Conservation (phyloP, 2,888 invertebrate genomes). For the Drosophila antonietae region DNA sequence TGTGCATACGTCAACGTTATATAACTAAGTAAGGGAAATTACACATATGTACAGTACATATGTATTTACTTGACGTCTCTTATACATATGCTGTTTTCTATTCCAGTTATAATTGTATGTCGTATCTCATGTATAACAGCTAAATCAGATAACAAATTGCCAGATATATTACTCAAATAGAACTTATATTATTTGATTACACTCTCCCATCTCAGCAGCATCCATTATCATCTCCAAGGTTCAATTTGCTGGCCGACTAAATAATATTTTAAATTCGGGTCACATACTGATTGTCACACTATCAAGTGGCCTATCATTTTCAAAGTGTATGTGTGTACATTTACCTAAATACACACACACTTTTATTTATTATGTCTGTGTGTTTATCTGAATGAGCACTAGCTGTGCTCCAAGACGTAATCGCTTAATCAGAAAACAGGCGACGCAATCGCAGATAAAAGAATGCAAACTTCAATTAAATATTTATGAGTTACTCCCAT, state of each 20-base stretch:
- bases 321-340: neutral
- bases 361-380: neutral
- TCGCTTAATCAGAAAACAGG: slow-evolving; percentile 39
- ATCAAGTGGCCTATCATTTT: slow-evolving; percentile 26
- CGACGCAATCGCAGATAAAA: slow-evolving; percentile 48
- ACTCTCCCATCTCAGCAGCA: neutral
- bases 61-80: neutral
- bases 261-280: slow-evolving; percentile 33
- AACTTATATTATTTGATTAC: neutral
- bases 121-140: neutral
- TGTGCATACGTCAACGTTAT: neutral
- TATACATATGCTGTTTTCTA: slow-evolving; percentile 1
- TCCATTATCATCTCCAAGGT: slow-evolving; percentile 30
- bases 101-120: neutral
- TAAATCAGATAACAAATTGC: slow-evolving; percentile 3
- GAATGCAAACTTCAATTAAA: slow-evolving; percentile 49
- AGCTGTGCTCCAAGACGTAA: slow-evolving; percentile 29
- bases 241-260: slow-evolving; percentile 2
- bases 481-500: slow-evolving; percentile 36
- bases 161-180: slow-evolving; percentile 32
- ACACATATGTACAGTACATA: no score
- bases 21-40: neutral
- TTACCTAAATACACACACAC: neutral
- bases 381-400: neutral
- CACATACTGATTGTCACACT: slow-evolving; percentile 39